A percentile compares a stretch with the other conserved stretches of the same genome.
phyloP scores from a whole-genome alignment of 2,888 invertebrate genomes.

The Leptopterna dolabrata region DNA sequence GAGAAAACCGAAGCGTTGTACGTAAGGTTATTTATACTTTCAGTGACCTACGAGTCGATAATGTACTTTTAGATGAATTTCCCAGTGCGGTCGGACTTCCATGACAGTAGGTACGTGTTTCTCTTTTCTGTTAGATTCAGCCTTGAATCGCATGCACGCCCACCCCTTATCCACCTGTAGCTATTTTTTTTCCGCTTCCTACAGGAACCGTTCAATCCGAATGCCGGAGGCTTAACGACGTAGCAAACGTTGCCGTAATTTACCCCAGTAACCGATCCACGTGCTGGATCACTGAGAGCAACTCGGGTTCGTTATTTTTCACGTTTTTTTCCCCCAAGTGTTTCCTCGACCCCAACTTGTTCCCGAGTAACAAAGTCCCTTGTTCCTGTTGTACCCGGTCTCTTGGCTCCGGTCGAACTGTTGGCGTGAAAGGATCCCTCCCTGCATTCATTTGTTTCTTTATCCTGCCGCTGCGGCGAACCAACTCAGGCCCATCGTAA shows the following conservation, averaged over 20 bases:
- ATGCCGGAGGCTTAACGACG: background rate
- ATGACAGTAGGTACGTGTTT: background rate
- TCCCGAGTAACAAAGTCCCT: background rate
- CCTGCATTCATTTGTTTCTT: conserved; percentile 1
- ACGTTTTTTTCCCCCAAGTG: conserved; percentile 17
- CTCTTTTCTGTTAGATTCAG: background rate
- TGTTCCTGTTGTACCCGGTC: background rate
- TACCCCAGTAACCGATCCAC: background rate
- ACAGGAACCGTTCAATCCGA: background rate
- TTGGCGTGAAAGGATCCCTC: background rate
- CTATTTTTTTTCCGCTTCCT: background rate
- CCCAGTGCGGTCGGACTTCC: background rate
- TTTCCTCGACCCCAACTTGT: background rate
- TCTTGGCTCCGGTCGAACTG: background rate
- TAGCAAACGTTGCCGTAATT: background rate
- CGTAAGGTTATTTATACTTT: no score
- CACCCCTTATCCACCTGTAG: background rate
- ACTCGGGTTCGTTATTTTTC: conserved; percentile 1
- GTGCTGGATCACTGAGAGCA: background rate
- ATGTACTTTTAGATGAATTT: background rate
- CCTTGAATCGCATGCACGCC: background rate
- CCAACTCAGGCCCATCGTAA: background rate
- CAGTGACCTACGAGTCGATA: background rate
- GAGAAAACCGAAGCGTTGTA: no score
- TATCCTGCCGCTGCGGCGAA: background rate